phyloP scores from a whole-genome alignment of 2,888 invertebrate species.

The Drosophila kambysellisi region DNA sequence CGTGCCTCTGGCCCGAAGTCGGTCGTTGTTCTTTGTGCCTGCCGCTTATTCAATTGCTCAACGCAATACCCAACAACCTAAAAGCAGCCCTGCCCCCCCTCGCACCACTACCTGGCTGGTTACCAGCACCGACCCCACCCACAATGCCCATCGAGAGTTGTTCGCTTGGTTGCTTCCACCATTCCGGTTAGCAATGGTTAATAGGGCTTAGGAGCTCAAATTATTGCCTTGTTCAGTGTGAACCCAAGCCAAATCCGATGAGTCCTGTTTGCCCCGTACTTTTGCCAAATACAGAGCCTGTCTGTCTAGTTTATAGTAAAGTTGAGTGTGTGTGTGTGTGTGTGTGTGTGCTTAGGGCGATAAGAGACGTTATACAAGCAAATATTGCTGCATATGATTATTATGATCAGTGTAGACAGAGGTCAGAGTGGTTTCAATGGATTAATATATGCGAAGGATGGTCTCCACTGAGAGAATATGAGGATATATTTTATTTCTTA shows the following conservation, averaged over 20 bases:
- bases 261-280: conserved; percentile 53
- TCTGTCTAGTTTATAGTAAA: background rate
- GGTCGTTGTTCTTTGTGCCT: conserved; percentile 46
- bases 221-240: conserved; percentile 81
- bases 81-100: background rate
- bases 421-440: background rate
- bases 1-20: conserved; percentile 41
- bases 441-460: conserved; percentile 22
- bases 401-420: conserved; percentile 28
- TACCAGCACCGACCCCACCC: conserved; percentile 1
- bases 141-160: conserved; percentile 25
- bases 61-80: conserved; percentile 45
- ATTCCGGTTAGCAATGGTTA: conserved; percentile 79
- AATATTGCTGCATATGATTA: conserved; percentile 56
- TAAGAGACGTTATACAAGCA: conserved; percentile 27
- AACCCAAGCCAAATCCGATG: conserved; percentile 78
- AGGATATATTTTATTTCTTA: too few relatives aligned
- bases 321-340: conserved; percentile 15
- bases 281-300: conserved; percentile 9
- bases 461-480: background rate
- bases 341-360: conserved; percentile 30
- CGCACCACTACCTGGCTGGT: background rate
- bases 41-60: conserved; percentile 79
- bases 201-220: conserved; percentile 80
- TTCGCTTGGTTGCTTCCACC: conserved; percentile 73